These are phyloP conservation scores for Lapara coniferarum DNA, from an alignment of 2,888 invertebrate genomes.

Conservation along the genomic window DNA sequence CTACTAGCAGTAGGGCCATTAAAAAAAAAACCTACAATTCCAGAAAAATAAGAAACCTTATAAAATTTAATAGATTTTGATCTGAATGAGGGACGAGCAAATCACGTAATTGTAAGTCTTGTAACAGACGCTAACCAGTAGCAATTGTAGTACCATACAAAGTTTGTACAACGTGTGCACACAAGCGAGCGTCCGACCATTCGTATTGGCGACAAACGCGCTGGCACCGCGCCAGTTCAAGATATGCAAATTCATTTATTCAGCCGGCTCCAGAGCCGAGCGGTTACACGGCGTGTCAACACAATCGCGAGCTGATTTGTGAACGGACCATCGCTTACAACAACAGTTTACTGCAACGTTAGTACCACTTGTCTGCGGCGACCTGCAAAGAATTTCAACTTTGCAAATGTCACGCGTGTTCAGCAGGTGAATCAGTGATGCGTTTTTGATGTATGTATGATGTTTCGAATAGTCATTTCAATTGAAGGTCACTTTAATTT, in stretches of 20 bases:
- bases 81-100: too few relatives aligned
- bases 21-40: too few relatives aligned
- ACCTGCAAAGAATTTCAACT: background rate
- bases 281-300: conserved; percentile 57
- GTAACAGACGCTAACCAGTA: too few relatives aligned
- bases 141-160: background rate
- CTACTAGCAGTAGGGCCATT: too few relatives aligned
- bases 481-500: background rate
- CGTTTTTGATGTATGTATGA: background rate
- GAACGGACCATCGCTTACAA: too few relatives aligned
- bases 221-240: conserved; percentile 66
- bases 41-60: too few relatives aligned
- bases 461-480: background rate
- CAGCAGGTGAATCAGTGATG: conserved; percentile 3
- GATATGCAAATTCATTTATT: conserved; percentile 75
- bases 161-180: conserved; percentile 30
- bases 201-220: conserved; percentile 52
- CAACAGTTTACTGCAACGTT: background rate
- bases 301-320: conserved; percentile 38
- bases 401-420: background rate
- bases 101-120: too few relatives aligned
- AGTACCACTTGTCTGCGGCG: background rate
- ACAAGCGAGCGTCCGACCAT: conserved; percentile 33
- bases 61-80: too few relatives aligned
- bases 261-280: conserved; percentile 53